phyloP scores from a whole-genome alignment of 2,797 vertebrate species.

The Alectoris magna region DNA sequence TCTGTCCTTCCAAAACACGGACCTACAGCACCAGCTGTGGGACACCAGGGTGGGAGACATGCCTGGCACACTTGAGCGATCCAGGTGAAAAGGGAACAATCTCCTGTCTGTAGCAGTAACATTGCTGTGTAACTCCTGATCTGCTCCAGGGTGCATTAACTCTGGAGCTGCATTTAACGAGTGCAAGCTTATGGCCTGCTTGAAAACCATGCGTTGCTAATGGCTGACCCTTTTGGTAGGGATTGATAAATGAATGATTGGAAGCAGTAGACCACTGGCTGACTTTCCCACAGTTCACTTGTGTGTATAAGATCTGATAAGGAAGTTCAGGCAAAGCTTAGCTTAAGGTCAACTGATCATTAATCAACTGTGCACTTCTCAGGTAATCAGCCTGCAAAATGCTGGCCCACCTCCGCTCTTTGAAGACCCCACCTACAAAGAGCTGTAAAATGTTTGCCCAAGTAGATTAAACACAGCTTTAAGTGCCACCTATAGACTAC shows the following conservation, averaged over 20 bases:
- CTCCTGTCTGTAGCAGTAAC: background rate
- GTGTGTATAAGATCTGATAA: constrained; percentile 73
- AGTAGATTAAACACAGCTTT: constrained; percentile 59
- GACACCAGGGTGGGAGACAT: background rate
- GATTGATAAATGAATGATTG: constrained; percentile 66
- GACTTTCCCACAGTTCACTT: constrained; percentile 73
- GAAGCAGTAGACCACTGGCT: constrained; percentile 38
- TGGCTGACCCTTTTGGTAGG: constrained; percentile 35
- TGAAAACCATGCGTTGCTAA: constrained; percentile 26
- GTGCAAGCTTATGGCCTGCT: background rate
- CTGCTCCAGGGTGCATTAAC: background rate
- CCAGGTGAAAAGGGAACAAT: background rate
- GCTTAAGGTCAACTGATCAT: constrained; percentile 70
- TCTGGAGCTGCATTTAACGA: background rate
- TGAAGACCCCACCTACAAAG: constrained; percentile 64
- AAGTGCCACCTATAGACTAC: constrained; percentile 50
- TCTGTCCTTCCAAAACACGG: background rate
- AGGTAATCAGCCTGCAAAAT: constrained; percentile 68
- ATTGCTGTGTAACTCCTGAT: background rate
- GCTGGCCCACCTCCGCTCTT: constrained; percentile 43
- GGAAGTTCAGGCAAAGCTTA: constrained; percentile 65
- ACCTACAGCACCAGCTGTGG: background rate
- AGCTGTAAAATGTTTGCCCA: constrained; percentile 67
- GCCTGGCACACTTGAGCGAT: fast-evolving
- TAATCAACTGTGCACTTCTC: constrained; percentile 64